These are phyloP conservation scores for Sula dactylatra DNA, from an alignment of 2,113 vertebrate species.

Conservation along the genomic window DNA sequence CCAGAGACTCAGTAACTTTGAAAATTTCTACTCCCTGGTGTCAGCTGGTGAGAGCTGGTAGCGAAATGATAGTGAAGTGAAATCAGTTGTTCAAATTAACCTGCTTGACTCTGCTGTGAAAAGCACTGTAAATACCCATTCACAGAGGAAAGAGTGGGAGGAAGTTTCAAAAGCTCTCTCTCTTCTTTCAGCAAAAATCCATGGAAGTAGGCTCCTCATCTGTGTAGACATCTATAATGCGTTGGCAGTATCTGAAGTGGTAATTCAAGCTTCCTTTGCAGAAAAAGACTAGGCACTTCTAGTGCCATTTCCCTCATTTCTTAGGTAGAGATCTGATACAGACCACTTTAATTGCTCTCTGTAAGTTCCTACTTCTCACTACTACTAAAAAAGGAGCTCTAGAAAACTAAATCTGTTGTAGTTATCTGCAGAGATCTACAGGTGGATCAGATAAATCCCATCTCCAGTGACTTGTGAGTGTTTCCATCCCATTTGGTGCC, in stretches of 20 bases:
- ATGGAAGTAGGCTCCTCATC: not conserved
- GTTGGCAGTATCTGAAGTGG: not conserved
- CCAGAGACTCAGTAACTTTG: not conserved
- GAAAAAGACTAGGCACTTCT: not conserved
- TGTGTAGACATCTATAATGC: not conserved
- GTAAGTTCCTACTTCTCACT: not conserved
- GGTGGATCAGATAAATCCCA: not conserved
- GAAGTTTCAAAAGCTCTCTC: not conserved
- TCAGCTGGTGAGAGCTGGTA: not conserved
- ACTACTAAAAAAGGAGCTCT: not conserved
- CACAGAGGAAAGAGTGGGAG: not conserved
- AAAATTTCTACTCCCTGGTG: not conserved
- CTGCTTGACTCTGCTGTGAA: constrained; percentile 8
- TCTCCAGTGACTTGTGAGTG: not conserved
- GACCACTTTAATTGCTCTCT: not conserved
- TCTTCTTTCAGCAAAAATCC: not conserved
- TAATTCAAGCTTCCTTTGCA: not conserved
- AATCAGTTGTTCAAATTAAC: constrained; percentile 27
- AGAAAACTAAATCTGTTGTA: not conserved
- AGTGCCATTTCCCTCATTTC: not conserved
- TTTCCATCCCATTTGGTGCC: not conserved
- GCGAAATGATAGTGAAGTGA: not conserved
- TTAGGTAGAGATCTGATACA: not conserved
- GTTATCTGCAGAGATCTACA: not conserved
- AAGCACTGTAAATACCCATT: constrained; percentile 5